phyloP scores from a whole-genome alignment of 2,113 vertebrate species.

The Phrynosoma platyrhinos region DNA sequence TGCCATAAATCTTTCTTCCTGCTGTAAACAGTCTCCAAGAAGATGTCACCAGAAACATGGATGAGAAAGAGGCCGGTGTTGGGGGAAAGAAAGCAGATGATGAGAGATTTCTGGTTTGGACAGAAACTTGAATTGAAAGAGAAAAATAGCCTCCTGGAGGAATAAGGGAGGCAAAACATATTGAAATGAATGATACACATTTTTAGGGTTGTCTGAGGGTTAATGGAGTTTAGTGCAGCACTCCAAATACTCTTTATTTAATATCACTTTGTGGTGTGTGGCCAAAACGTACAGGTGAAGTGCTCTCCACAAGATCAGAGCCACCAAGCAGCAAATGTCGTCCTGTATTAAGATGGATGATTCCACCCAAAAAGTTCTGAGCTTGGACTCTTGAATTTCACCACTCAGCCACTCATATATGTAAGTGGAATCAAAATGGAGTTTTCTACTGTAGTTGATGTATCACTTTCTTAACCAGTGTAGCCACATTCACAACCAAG shows the following conservation, averaged over 20 bases:
- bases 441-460: too few relatives aligned
- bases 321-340: background rate
- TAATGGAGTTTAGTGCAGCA: too few relatives aligned
- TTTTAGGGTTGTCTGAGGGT: background rate
- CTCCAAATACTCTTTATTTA: background rate
- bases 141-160: background rate
- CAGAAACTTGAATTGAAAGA: background rate
- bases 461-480: background rate
- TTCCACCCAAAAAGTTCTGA: background rate
- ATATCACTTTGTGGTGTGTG: too few relatives aligned
- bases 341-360: background rate
- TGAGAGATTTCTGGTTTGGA: background rate
- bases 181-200: background rate
- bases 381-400: background rate
- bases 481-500: background rate
- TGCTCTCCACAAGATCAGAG: background rate
- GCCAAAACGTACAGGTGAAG: background rate
- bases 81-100: slow-evolving; percentile 28
- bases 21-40: slow-evolving; percentile 51
- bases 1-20: slow-evolving; percentile 56
- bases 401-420: background rate
- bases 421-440: background rate
- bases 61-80: background rate
- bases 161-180: background rate
- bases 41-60: slow-evolving; percentile 40